A percentile compares a stretch with the other conserved stretches of the same genome.
Conservation (phyloP, 2,888 invertebrate species). For the Drosophila crucigera region DNA sequence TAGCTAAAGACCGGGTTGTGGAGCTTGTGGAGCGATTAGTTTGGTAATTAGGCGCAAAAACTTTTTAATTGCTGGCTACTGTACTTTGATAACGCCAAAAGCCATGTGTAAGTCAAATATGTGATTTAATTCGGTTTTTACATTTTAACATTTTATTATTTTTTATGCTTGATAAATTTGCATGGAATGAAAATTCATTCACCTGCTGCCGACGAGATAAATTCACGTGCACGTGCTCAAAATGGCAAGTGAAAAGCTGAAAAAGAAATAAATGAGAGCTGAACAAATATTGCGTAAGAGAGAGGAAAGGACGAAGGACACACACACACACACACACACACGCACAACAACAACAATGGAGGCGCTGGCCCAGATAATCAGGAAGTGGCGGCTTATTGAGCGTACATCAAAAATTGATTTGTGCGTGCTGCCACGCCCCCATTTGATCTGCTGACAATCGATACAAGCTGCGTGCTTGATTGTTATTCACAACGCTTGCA, state of each 20-base stretch:
- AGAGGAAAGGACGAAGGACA: conserved; percentile 34
- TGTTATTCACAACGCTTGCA: conserved; percentile 37
- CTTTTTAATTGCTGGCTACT: conserved; percentile 53
- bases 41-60: conserved; percentile 51
- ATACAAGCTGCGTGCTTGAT: conserved; percentile 61
- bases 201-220: conserved; percentile 61
- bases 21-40: neutral
- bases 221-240: conserved; percentile 62
- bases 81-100: conserved; percentile 47
- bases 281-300: conserved; percentile 1
- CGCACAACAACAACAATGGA: conserved; percentile 53
- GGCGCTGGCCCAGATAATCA: conserved; percentile 71
- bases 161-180: conserved; percentile 52
- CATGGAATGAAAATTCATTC: conserved; percentile 59
- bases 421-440: conserved; percentile 26
- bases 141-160: neutral
- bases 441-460: conserved; percentile 47
- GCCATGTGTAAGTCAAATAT: conserved; percentile 20
- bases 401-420: conserved; percentile 80
- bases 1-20: conserved; percentile 1
- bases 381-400: conserved; percentile 79
- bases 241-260: conserved; percentile 53
- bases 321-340: conserved; percentile 23
- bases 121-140: neutral
- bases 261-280: conserved; percentile 27